These are phyloP conservation scores for Urocyon cinereoargenteus DNA, from an alignment of 2,797 vertebrate genomes.

Conservation along the genomic window DNA sequence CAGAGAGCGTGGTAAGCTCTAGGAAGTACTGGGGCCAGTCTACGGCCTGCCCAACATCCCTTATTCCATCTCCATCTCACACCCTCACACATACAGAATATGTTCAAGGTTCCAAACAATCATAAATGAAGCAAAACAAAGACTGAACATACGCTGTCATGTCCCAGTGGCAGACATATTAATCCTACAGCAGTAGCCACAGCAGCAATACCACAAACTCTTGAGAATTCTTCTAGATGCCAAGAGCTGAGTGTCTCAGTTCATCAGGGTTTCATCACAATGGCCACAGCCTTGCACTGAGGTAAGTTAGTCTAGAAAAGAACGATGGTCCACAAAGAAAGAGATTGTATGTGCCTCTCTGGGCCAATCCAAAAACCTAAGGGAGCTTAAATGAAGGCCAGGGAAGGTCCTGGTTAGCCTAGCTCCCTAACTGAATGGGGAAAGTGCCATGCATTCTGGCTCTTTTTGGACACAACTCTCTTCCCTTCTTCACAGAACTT, in stretches of 20 bases:
- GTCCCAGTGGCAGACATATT: no score
- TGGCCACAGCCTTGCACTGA: background rate
- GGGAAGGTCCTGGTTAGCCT: background rate
- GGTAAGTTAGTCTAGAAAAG: background rate
- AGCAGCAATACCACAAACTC: no score
- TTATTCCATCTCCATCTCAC: no score
- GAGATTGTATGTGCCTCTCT: background rate
- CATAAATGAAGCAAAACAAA: background rate
- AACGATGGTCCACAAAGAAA: background rate
- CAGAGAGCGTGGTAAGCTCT: background rate
- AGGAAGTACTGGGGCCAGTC: background rate
- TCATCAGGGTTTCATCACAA: background rate
- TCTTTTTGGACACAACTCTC: background rate
- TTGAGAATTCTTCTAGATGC: fast-evolving
- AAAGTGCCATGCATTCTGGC: fast-evolving
- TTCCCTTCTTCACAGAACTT: background rate
- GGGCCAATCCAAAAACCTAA: no score
- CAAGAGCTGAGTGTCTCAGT: background rate
- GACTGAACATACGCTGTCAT: fast-evolving
- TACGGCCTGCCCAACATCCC: background rate
- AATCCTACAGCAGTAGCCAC: no score
- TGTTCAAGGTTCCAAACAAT: background rate
- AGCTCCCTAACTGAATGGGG: background rate
- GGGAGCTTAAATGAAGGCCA: background rate
- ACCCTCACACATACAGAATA: background rate